Base-by-base conservation (phyloP, 30 jellyfish, hydroid and myxozoan genomes). In the Haliclystus octoradiatus region DNA sequence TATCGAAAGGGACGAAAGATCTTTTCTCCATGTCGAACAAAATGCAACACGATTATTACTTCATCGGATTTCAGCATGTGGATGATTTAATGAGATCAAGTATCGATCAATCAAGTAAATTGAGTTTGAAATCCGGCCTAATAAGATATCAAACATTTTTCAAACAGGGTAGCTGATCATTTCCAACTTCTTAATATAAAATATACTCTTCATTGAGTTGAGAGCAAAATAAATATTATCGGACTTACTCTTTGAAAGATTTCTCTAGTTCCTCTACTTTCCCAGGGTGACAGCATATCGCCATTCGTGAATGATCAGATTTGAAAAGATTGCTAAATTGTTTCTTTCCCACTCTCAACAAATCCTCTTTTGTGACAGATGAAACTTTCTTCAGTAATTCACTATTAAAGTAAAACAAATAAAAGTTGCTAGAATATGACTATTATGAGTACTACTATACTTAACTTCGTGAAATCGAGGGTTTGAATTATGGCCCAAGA, bases 221-320 rank as follows among this genome's bases (percentile, higher is more conserved):
- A 68, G 13, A 35, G 49, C 50, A 28, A 72, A 35, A n/a, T n/a
- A n/a, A n/a, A n/a, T n/a, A n/a, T n/a, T n/a, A n/a, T n/a, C n/a
- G n/a, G n/a, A n/a, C 72, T 23, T 66, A 86, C 96, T 87, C 74
- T 31, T 40, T 34, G 49, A 86, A 86, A 46, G 75, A 76, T 62
- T 53, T 63, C n/a, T 40, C 71, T 30, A 78, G 79, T 31, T 74
- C 94, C 15, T 79, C 92, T 26, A 86, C 83, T 51, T 86, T 86
- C 19, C 92, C 65, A 0, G 96, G 96, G 49, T 86, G 96, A 47
- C 96, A 78, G 78, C 96, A 86, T 30, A 86, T 28, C 14, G 96
- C 94, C 19, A 85, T 50, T 60, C 92, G 68, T 0, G 91, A 75
- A 23, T 19, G 0, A 14, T 28, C 33, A 1, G 94, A 71, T 29